These are phyloP conservation scores for Ptiloglossa arizonensis DNA, from an alignment of 1,140 invertebrate genomes.

Conservation along the genomic window DNA sequence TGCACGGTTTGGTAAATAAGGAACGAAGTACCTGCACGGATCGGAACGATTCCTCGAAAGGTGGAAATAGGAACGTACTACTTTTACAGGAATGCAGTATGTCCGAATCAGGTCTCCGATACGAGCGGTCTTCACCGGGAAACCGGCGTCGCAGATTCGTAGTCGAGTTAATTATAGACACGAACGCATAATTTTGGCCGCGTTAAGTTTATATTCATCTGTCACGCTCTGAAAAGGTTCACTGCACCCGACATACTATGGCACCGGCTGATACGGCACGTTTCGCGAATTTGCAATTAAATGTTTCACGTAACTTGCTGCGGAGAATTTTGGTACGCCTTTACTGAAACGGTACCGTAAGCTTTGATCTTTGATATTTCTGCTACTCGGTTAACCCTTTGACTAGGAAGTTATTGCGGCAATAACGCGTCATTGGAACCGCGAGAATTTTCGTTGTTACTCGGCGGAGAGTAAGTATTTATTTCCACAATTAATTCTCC, in stretches of 20 bases:
- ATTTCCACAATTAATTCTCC: no score
- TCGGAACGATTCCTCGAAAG: neutral
- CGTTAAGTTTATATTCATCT: slow-evolving; percentile 63
- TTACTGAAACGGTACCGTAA: neutral
- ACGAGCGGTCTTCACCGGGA: neutral
- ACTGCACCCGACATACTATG: slow-evolving; percentile 50
- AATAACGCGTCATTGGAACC: neutral
- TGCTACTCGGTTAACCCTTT: slow-evolving; percentile 2
- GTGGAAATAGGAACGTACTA: neutral
- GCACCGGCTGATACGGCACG: slow-evolving; percentile 40
- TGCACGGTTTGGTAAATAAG: no score
- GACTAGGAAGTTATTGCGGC: slow-evolving; percentile 21
- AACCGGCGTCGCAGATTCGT: neutral
- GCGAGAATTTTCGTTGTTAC: no score
- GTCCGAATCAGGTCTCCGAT: slow-evolving; percentile 3
- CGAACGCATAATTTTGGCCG: slow-evolving; percentile 55
- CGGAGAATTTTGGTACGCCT: slow-evolving; percentile 4
- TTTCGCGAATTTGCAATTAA: slow-evolving; percentile 25
- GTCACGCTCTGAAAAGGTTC: slow-evolving; percentile 64
- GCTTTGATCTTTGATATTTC: slow-evolving; percentile 32
- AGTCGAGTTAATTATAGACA: slow-evolving; percentile 61
- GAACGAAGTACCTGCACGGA: neutral
- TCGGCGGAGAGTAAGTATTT: no score
- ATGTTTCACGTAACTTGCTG: neutral
- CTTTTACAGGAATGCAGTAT: slow-evolving; percentile 8